Percentiles rank a stretch among this genome's conserved stretches.
Conservation (phyloP, 2,113 vertebrate species). For the Dasyornis broadbenti region DNA sequence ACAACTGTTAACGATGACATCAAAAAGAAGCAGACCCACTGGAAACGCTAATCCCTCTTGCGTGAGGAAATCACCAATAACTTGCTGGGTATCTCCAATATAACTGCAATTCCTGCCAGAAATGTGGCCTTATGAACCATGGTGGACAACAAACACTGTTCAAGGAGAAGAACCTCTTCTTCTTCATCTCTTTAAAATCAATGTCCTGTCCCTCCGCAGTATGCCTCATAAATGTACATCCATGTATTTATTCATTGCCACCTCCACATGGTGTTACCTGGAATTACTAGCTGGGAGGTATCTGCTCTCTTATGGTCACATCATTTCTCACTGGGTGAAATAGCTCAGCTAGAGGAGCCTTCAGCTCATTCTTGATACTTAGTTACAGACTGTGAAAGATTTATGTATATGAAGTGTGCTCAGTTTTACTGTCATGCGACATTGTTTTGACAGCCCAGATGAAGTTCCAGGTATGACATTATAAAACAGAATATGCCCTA, state of each 20-base stretch:
- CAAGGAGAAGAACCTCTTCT: background rate
- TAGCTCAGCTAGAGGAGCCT: background rate
- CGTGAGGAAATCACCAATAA: background rate
- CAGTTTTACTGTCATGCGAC: constrained; percentile 45
- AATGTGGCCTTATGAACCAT: background rate
- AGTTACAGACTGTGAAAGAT: constrained; percentile 48
- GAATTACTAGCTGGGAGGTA: background rate
- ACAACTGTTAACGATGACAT: background rate
- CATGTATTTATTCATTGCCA: background rate
- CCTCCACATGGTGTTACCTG: background rate
- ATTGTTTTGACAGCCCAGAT: constrained; percentile 61
- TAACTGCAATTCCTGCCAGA: background rate
- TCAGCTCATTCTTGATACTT: background rate
- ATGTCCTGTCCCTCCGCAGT: background rate
- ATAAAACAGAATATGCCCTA: constrained; percentile 63
- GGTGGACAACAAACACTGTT: background rate
- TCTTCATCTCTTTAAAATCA: background rate
- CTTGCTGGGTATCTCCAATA: background rate
- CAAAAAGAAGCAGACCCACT: background rate
- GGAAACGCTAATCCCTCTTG: background rate
- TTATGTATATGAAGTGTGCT: constrained; percentile 37
- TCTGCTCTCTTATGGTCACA: background rate
- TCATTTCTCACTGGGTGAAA: background rate
- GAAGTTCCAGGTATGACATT: constrained; percentile 62
- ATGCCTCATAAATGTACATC: background rate